Evolutionary conservation across 2,797 vertebrate genomes (phyloP).

Genomic region (Hyperoplus lanceolatus): DNA sequence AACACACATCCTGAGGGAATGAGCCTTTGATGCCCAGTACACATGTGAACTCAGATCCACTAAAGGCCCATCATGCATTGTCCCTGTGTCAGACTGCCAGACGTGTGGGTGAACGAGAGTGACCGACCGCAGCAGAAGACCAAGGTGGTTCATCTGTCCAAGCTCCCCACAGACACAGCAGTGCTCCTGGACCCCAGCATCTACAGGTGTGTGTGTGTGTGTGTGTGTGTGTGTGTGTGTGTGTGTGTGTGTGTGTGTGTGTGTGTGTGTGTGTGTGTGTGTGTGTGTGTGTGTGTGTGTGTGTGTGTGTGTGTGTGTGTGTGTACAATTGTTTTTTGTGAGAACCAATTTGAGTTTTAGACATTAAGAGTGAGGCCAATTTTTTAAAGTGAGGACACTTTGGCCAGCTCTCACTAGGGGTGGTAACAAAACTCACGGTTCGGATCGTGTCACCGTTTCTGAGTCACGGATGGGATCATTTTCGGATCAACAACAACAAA

Average conservation of each 20-base stretch:
- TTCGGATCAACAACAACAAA: no score
- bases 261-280: neutral
- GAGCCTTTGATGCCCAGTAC: neutral
- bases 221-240: neutral
- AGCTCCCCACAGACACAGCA: conserved; percentile 95
- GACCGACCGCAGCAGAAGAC: conserved; percentile 95
- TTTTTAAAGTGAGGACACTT: no score
- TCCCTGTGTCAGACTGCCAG: conserved; percentile 87
- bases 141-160: conserved; percentile 95
- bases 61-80: neutral
- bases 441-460: no score
- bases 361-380: no score
- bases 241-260: neutral
- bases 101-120: conserved; percentile 96
- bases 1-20: no score
- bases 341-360: no score
- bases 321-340: no score
- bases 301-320: no score
- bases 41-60: neutral
- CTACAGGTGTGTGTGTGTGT: conserved; percentile 82
- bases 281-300: no score
- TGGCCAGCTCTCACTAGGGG: no score
- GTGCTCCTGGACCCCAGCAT: conserved; percentile 96
- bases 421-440: no score
- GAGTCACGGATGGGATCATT: no score